A percentile compares a stretch with the other conserved stretches of the same genome.
Evolutionary conservation across 2,113 vertebrate species (phyloP).

Genomic region (Stegostoma tigrinum): DNA sequence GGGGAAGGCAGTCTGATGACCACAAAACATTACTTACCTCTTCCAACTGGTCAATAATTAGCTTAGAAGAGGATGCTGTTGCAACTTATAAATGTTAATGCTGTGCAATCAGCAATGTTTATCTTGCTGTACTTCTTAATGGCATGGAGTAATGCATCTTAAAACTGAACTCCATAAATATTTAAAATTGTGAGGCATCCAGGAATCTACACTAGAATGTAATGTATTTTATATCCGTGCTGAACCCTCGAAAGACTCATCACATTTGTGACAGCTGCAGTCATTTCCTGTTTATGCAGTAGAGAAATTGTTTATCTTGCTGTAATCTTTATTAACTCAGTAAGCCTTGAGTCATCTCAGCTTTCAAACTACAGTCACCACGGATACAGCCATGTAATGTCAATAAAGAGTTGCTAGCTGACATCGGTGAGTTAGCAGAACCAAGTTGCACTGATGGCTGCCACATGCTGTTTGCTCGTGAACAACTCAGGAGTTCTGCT

Average conservation of each 20-base stretch:
- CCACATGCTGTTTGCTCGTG: neutral
- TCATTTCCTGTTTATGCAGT: conserved; percentile 29
- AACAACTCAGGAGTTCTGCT: neutral
- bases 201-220: neutral
- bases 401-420: neutral
- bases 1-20: neutral
- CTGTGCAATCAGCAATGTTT: conserved; percentile 20
- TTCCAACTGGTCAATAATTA: conserved; percentile 29
- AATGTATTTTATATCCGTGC: neutral
- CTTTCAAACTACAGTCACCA: neutral
- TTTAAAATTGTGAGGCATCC: conserved; percentile 34
- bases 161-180: conserved; percentile 38
- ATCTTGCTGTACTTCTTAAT: conserved; percentile 36
- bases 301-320: conserved; percentile 1
- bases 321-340: neutral
- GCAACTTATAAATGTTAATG: conserved; percentile 30
- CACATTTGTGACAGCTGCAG: neutral
- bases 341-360: neutral
- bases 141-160: conserved; percentile 6
- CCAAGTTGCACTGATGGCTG: neutral
- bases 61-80: neutral
- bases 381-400: neutral
- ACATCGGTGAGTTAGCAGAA: neutral
- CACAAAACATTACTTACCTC: neutral
- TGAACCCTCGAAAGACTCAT: neutral